Evolutionary conservation across 2,888 invertebrate genomes (phyloP), one percentile per base, ranked within the genome.

Genomic region (Aphodius granarius): DNA sequence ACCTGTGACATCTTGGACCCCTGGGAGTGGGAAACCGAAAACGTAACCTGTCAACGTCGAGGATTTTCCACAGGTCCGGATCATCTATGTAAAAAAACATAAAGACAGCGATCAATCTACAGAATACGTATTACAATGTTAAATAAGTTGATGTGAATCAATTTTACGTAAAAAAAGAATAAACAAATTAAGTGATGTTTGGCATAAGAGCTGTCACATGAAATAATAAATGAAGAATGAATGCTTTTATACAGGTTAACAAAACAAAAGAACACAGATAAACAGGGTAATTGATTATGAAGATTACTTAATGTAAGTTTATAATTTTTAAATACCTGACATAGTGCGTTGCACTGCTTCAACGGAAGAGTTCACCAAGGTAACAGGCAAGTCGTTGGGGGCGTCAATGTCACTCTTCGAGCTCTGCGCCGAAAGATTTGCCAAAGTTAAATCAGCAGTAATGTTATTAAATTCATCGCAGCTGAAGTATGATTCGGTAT

Each of bases 331-430:
- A 75, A 89, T 88, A 94, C 94, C 88, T 78, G 92, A 90, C 93
- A 94, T 93, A 80, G 88, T 86, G 78, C 88, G 90, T 80, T 90
- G 90, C 75, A 92, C 87, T 78, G 89, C 88, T 1, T 87, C 83
- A 63, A 93, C 86, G 80, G 90, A 90, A 79, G 92, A 92, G 78
- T 91, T 87, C 84, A 92, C 91, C 72, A 91, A 68, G 21, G 20
- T 22, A 66, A 66, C 17, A 18, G 18, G 18, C 13, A 62, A 13
- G 6, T 63, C 43, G 63, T 74, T 63, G 74, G 6, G n/a, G 23
- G 22, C 20, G 15, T 68, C 43, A 65, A 5, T 18, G 22, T n/a
- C 21, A 20, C n/a, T 81, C 77, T 66, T 76, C 77, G 66, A 66
- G 71, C 43, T 76, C 19, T 70, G 20, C n/a, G 43, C 66, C 73